Evolutionary conservation across 1,140 invertebrate genomes (phyloP).

Genomic region (Berghia stephanieae): DNA sequence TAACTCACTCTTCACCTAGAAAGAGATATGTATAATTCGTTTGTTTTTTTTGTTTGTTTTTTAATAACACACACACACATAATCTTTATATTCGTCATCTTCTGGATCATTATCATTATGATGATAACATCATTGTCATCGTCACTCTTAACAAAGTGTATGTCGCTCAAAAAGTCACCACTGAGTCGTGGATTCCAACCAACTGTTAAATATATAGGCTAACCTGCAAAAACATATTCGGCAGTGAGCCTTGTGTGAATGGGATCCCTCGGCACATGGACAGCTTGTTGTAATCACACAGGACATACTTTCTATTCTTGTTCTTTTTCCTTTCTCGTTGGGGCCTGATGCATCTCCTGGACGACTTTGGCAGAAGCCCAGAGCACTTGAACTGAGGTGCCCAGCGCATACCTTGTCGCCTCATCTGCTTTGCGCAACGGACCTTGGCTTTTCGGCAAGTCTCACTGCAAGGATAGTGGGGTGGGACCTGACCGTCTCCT

Average conservation of each 20-base stretch:
- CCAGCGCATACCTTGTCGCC: conserved; percentile 34
- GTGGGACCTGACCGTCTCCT: background rate
- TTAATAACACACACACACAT: background rate
- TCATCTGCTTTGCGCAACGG: conserved; percentile 31
- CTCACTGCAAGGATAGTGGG: conserved; percentile 36
- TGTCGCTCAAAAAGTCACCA: no score
- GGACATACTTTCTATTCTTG: conserved; percentile 24
- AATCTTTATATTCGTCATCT: no score
- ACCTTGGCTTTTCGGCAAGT: conserved; percentile 39
- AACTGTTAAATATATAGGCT: background rate
- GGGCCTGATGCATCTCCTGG: conserved; percentile 28
- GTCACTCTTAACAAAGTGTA: no score
- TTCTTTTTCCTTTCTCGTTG: conserved; percentile 40
- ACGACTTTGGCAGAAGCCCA: conserved; percentile 25
- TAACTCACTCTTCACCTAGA: no score
- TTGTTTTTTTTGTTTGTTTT: no score
- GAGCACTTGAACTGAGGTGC: conserved; percentile 29
- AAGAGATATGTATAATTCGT: no score
- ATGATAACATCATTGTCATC: background rate
- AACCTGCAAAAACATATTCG: conserved; percentile 42
- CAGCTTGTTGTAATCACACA: conserved; percentile 35
- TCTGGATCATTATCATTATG: background rate
- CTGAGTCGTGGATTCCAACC: background rate
- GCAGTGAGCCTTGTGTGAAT: conserved; percentile 37
- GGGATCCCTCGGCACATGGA: conserved; percentile 38